Base-by-base conservation (phyloP, 2,888 invertebrate species). In the Synergus umbraculus region DNA sequence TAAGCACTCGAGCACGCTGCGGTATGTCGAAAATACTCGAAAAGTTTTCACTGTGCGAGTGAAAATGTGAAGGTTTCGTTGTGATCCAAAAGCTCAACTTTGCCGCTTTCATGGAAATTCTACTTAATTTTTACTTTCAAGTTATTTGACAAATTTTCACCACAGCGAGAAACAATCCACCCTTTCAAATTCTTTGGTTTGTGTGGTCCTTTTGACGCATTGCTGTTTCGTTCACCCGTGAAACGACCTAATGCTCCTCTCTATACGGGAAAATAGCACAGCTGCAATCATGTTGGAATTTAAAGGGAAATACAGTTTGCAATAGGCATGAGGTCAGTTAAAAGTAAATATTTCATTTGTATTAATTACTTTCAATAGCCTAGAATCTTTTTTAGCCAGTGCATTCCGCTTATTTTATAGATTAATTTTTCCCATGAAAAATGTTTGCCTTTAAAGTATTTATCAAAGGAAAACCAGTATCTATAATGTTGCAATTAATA, bases 161-260 rank as follows among this genome's bases (percentile, higher is more conserved):
- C 81, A 85, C 82, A 84, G 85, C 66, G 83, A 85, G 85, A 86
- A 88, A 88, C 87, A 88, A 89, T 88, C 86, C 85, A 84, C 85
- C 85, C 88, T 84, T 81, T 85, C 86, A 83, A 87, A 88, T 88
- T 86, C 87, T 85, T 83, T 65, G 84, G 85, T 85, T 88, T 85
- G 78, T 86, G 91, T 84, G 91, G 91, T 90, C 86, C 85, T 91
- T 91, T 91, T 91, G 91, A 87, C 84, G 86, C 78, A 77, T 81
- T 85, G 81, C 82, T 77, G 76, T 73, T 58, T 37, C 41, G 18
- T 37, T 58, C 41, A 54, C 2, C 54, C 54, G 54, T 73, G 29
- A 41, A 73, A 41, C 41, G 37, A 73, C 54, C 54, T 58, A 41
- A 10, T 73, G 54, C 73, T 73, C 54, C 54, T 41, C 73, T 58